Conservation (phyloP, 1,140 invertebrate genomes). For the Dinoponera quadriceps region DNA sequence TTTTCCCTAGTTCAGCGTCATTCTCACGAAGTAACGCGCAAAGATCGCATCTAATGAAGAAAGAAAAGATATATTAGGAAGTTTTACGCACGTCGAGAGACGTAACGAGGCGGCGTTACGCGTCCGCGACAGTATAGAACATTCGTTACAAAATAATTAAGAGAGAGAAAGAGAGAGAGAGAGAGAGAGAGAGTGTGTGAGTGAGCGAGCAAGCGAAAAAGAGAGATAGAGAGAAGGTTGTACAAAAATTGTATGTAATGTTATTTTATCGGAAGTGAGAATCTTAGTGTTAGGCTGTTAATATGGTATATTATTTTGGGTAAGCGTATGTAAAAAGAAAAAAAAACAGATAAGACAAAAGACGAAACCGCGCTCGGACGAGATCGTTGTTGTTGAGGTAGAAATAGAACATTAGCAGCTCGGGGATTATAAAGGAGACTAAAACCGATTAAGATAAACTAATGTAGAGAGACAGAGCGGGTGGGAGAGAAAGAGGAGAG, state of each 20-base stretch:
- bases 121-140: constrained; percentile 30
- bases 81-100: constrained; percentile 22
- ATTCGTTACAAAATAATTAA: constrained; percentile 66
- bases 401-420: constrained; percentile 80
- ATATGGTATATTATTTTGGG: constrained; percentile 82
- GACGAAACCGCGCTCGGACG: constrained; percentile 59
- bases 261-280: constrained; percentile 80
- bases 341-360: constrained; percentile 50
- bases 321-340: constrained; percentile 77
- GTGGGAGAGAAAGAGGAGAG: neutral
- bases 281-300: constrained; percentile 79
- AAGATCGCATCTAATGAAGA: constrained; percentile 12
- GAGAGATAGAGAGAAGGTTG: constrained; percentile 51
- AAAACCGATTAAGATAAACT: constrained; percentile 27
- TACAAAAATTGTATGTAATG: constrained; percentile 82
- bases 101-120: constrained; percentile 41
- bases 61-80: constrained; percentile 19
- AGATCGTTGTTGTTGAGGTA: constrained; percentile 81
- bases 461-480: constrained; percentile 4
- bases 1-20: constrained; percentile 47
- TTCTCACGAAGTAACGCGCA: constrained; percentile 30
- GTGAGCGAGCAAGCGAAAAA: neutral
- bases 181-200: too few relatives aligned
- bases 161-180: neutral
- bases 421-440: constrained; percentile 67